These are phyloP conservation scores for Mobula birostris DNA, from an alignment of 2,113 vertebrate species.

Conservation along the genomic window DNA sequence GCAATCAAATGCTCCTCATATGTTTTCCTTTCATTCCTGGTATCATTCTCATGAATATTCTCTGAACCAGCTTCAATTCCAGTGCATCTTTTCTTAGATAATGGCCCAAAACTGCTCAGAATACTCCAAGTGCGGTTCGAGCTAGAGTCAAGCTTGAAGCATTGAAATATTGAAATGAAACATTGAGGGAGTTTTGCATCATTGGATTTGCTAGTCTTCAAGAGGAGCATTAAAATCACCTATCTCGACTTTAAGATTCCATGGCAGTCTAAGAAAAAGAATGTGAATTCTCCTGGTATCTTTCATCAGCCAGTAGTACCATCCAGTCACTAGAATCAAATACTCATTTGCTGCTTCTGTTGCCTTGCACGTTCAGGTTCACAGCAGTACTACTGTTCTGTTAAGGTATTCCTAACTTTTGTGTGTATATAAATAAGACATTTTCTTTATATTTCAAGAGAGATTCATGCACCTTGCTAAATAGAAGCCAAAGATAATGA, in stretches of 20 bases:
- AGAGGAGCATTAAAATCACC: background rate
- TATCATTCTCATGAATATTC: too few species aligned
- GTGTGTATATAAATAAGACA: background rate
- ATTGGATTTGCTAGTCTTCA: background rate
- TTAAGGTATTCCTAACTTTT: background rate
- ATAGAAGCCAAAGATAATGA: background rate
- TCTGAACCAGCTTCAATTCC: too few species aligned
- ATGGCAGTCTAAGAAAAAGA: background rate
- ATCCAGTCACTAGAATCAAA: too few species aligned
- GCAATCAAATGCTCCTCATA: too few species aligned
- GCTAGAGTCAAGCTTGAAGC: background rate
- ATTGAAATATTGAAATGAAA: background rate
- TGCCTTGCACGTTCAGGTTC: background rate
- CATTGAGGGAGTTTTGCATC: background rate
- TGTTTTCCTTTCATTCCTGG: too few species aligned
- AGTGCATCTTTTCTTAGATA: too few species aligned
- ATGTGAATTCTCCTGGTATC: background rate
- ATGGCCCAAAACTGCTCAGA: too few species aligned
- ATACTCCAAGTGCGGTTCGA: too few species aligned
- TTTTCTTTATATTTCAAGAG: background rate
- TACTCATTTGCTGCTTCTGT: background rate
- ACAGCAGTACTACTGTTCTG: background rate
- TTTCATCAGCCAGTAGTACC: too few species aligned
- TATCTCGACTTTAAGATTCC: background rate
- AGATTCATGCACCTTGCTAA: background rate